Percentiles rank a stretch among this genome's conserved stretches.
phyloP scores from a whole-genome alignment of 64 coral and sea anemone species.

The Porites lutea region DNA sequence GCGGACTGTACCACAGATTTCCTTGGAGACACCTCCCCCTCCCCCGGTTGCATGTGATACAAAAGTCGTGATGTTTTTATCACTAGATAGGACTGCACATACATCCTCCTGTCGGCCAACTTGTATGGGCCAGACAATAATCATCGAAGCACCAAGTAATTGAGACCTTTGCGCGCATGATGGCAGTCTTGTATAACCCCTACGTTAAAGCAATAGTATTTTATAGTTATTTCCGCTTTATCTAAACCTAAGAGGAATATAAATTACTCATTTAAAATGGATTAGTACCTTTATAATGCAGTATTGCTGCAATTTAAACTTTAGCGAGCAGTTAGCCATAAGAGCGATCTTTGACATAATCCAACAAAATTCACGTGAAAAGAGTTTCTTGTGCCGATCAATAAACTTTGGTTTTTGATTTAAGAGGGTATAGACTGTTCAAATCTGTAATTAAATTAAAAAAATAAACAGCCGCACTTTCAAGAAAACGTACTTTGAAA shows the following conservation, averaged over 20 bases:
- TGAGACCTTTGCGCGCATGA: too few species aligned
- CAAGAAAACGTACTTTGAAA: background rate
- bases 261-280: background rate
- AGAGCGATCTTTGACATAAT: conserved; percentile 3
- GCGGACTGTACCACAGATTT: too few species aligned
- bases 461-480: background rate
- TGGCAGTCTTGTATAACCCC: too few species aligned
- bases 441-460: background rate
- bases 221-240: background rate
- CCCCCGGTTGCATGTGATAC: too few species aligned
- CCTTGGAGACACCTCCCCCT: too few species aligned
- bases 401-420: background rate
- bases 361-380: background rate
- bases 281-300: background rate
- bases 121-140: background rate
- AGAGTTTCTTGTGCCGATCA: conserved; percentile 8
- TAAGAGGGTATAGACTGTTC: background rate
- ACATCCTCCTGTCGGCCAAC: background rate
- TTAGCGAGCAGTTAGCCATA: background rate
- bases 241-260: conserved; percentile 6
- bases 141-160: too few species aligned
- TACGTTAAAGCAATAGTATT: too few species aligned
- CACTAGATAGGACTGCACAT: too few species aligned
- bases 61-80: too few species aligned
- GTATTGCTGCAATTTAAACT: background rate